Percentiles rank a stretch among this genome's conserved stretches.
phyloP scores from a whole-genome alignment of 1,140 invertebrate genomes.

The Nasonia longicornis region DNA sequence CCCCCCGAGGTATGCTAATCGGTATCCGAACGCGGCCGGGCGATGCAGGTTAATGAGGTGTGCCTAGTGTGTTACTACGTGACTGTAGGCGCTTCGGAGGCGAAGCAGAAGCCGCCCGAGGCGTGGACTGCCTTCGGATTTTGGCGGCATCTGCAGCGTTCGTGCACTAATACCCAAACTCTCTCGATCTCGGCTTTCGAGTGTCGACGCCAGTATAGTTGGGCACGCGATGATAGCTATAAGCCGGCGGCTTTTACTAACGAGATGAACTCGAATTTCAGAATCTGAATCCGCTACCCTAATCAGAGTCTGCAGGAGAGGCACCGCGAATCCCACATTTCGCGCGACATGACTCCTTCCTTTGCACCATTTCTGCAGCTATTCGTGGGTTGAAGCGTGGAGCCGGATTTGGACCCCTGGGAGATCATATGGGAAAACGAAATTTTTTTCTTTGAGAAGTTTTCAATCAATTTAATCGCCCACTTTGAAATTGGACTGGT shows the following conservation, averaged over 20 bases:
- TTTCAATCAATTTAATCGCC: too few species aligned
- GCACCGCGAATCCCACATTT: background rate
- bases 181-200: background rate
- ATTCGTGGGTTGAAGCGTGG: too few species aligned
- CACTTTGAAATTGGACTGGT: too few species aligned
- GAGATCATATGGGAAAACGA: too few species aligned
- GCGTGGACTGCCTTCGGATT: constrained; percentile 9
- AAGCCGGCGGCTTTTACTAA: constrained; percentile 27
- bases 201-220: background rate
- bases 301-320: constrained; percentile 23
- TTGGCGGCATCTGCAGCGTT: background rate
- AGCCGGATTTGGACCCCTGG: too few species aligned
- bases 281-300: constrained; percentile 35
- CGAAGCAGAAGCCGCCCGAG: background rate
- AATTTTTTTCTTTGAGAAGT: too few species aligned
- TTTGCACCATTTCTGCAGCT: background rate
- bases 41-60: constrained; percentile 35
- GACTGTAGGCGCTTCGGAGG: background rate
- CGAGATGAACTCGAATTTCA: constrained; percentile 39
- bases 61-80: constrained; percentile 12
- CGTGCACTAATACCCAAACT: constrained; percentile 11
- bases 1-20: constrained; percentile 24
- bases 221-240: background rate
- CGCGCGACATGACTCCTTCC: too few species aligned
- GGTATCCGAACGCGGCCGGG: background rate